A percentile compares a stretch with the other conserved stretches of the same genome.
Evolutionary conservation across 2,113 vertebrate genomes (phyloP).

Genomic region (Oncorhynchus gorbuscha): DNA sequence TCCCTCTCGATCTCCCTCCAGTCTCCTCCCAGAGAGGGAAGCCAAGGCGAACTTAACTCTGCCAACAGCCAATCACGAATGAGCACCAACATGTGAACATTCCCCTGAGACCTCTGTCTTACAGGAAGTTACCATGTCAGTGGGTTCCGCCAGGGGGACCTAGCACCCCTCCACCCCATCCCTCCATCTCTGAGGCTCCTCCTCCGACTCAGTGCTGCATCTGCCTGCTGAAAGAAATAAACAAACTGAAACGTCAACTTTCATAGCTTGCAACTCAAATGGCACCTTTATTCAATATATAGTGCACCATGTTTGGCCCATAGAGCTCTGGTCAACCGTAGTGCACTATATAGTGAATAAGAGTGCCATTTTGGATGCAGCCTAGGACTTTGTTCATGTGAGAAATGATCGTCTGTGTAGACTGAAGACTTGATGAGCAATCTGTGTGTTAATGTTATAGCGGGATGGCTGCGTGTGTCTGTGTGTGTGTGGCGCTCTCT

Average conservation of each 20-base stretch:
- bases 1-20: slow-evolving; percentile 35
- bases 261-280: slow-evolving; percentile 5
- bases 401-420: neutral
- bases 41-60: slow-evolving; percentile 84
- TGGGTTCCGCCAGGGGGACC: slow-evolving; percentile 6
- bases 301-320: too few relatives aligned
- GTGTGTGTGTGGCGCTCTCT: slow-evolving; percentile 17
- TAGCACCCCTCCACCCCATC: slow-evolving; percentile 1
- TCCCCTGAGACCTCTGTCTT: slow-evolving; percentile 19
- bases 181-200: neutral
- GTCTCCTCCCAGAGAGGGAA: slow-evolving; percentile 85
- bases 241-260: neutral
- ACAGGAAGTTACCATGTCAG: slow-evolving; percentile 7
- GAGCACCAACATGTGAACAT: slow-evolving; percentile 85
- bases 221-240: slow-evolving; percentile 22
- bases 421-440: slow-evolving; percentile 5
- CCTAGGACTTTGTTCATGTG: neutral
- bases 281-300: too few relatives aligned
- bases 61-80: slow-evolving; percentile 86
- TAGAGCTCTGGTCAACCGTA: too few relatives aligned
- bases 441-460: neutral
- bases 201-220: neutral
- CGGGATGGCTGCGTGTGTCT: neutral
- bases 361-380: neutral
- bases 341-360: neutral